Percentiles rank a stretch among this genome's conserved stretches.
Evolutionary conservation across 1,140 invertebrate genomes (phyloP).

Genomic region (Phenacoccus solenopsis): DNA sequence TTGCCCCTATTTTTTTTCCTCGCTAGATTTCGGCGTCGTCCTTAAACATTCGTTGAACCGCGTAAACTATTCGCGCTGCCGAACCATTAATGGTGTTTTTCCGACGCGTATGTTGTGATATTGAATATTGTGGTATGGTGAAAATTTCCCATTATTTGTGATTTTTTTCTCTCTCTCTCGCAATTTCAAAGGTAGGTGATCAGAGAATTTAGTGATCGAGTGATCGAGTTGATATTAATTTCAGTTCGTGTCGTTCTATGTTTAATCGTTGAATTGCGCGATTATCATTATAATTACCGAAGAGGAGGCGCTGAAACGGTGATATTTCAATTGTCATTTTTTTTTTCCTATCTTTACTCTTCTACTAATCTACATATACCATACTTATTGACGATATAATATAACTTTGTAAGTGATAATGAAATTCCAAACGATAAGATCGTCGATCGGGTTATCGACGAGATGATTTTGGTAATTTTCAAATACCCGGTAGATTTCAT

Average conservation of each 20-base stretch:
- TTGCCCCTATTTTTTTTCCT: neutral
- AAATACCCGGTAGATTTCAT: no score
- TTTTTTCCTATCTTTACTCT: neutral
- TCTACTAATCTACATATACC: no score
- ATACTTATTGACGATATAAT: no score
- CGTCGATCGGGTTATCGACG: no score
- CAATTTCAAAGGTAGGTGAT: neutral
- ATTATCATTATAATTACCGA: no score
- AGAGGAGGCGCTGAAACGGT: neutral
- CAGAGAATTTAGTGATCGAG: neutral
- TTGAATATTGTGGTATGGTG: neutral
- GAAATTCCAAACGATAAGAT: no score
- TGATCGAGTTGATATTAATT: no score
- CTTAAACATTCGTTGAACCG: constrained; percentile 15
- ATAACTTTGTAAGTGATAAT: no score
- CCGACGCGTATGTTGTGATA: neutral
- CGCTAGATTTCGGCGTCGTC: neutral
- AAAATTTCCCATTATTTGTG: neutral
- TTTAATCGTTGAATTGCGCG: no score
- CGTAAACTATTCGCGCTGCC: neutral
- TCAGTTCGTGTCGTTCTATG: no score
- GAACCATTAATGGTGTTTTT: neutral
- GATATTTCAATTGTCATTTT: neutral
- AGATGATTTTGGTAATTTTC: no score
- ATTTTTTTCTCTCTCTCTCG: neutral